Percentiles rank a stretch among this genome's conserved stretches.
phyloP scores from a whole-genome alignment of 1,140 invertebrate genomes.

The Dinoponera quadriceps region DNA sequence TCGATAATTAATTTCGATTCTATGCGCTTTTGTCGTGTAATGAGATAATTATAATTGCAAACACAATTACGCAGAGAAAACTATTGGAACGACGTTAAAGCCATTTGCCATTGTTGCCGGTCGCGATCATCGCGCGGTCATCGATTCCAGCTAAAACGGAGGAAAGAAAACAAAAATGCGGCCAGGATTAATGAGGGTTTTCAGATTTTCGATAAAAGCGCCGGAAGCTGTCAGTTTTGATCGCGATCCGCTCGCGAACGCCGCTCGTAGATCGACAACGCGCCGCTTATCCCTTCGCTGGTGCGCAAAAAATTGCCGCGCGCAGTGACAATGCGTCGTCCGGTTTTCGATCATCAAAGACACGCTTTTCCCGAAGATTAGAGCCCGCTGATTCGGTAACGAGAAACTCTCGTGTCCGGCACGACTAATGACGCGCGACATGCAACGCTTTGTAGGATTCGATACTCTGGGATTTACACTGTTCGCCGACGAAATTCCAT shows the following conservation, averaged over 20 bases:
- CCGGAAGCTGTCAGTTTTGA: background rate
- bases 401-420: slow-evolving; percentile 70
- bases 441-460: slow-evolving; percentile 57
- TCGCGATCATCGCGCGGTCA: background rate
- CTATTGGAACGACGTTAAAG: background rate
- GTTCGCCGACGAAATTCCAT: background rate
- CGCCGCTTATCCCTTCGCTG: slow-evolving; percentile 5
- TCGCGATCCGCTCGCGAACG: slow-evolving; percentile 10
- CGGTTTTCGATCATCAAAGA: slow-evolving; percentile 51
- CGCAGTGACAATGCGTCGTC: slow-evolving; percentile 25
- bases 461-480: slow-evolving; percentile 39
- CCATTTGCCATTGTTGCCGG: background rate
- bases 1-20: slow-evolving; percentile 22
- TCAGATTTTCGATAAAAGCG: slow-evolving; percentile 33
- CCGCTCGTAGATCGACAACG: slow-evolving; percentile 22
- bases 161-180: slow-evolving; percentile 10
- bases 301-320: slow-evolving; percentile 5
- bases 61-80: slow-evolving; percentile 22
- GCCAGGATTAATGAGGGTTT: slow-evolving; percentile 43
- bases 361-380: slow-evolving; percentile 47
- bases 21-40: background rate
- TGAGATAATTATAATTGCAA: slow-evolving; percentile 36
- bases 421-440: slow-evolving; percentile 68
- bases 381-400: slow-evolving; percentile 63
- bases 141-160: background rate